These are phyloP conservation scores for Endotricha flammealis DNA, from an alignment of 2,888 invertebrate genomes.

Conservation along the genomic window DNA sequence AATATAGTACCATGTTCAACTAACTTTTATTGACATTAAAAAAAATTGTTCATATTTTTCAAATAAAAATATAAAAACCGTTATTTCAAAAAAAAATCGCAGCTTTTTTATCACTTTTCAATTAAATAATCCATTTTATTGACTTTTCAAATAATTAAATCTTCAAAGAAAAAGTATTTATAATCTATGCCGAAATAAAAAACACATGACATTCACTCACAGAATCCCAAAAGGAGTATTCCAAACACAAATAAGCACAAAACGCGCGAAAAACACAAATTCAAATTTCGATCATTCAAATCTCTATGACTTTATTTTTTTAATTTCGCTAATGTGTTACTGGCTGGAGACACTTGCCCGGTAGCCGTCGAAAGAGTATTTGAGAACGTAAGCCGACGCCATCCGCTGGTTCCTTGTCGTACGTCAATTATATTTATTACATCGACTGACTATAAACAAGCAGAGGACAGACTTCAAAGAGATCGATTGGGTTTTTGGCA, in stretches of 20 bases:
- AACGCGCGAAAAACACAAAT: conserved; percentile 29
- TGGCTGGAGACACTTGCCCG: conserved; percentile 61
- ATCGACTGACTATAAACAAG: conserved; percentile 67
- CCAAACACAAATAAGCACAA: conserved; percentile 41
- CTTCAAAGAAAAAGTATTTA: no score
- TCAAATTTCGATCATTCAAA: conserved; percentile 42
- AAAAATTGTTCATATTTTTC: no score
- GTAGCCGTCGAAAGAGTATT: conserved; percentile 67
- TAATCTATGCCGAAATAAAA: not conserved
- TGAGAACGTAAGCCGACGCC: conserved; percentile 62
- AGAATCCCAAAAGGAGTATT: conserved; percentile 37
- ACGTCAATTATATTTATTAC: conserved; percentile 76
- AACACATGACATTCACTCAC: conserved; percentile 41
- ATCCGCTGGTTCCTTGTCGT: conserved; percentile 55
- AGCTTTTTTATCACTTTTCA: no score
- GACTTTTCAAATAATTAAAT: no score
- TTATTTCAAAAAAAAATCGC: no score
- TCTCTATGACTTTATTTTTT: conserved; percentile 27
- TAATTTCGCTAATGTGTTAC: conserved; percentile 34
- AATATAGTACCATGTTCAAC: no score
- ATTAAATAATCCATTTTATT: no score
- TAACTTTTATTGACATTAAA: no score
- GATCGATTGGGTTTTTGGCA: conserved; percentile 63
- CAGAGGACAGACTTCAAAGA: conserved; percentile 69
- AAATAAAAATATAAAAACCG: no score